Conservation (phyloP, 2,113 vertebrate species). For the Petrocephalus microphthalmus region DNA sequence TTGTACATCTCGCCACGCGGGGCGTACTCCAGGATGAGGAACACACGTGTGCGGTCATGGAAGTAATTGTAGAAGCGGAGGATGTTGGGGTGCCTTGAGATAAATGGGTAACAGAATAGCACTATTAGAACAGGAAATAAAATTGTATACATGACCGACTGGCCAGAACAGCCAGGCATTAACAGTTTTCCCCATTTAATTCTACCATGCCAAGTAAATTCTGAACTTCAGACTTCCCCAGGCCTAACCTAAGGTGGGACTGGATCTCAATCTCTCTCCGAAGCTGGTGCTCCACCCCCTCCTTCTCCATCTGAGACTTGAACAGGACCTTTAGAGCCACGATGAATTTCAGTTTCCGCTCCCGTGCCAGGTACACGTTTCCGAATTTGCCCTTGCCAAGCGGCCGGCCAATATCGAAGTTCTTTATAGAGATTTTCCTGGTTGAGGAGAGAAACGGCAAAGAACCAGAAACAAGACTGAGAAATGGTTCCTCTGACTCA, state of each 20-base stretch:
- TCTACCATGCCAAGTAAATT: not conserved
- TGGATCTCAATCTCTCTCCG: constrained; percentile 88
- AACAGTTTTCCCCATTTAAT: not conserved
- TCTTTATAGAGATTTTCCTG: constrained; percentile 61
- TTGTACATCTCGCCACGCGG: constrained; percentile 84
- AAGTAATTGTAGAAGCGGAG: constrained; percentile 86
- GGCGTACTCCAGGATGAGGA: constrained; percentile 78
- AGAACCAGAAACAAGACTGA: not conserved
- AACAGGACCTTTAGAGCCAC: constrained; percentile 86
- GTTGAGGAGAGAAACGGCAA: not conserved
- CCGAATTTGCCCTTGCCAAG: constrained; percentile 89
- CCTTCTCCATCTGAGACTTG: constrained; percentile 87
- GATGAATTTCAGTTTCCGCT: constrained; percentile 64
- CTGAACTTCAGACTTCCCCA: not conserved
- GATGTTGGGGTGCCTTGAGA: constrained; percentile 79
- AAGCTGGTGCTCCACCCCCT: constrained; percentile 83
- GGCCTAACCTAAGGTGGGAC: constrained; percentile 73
- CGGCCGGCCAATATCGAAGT: constrained; percentile 84
- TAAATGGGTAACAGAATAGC: not conserved
- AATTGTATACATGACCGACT: not conserved
- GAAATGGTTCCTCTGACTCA: not conserved
- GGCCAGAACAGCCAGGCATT: not conserved
- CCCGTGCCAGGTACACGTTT: constrained; percentile 80
- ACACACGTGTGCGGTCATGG: constrained; percentile 74
- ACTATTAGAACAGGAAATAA: not conserved